phyloP scores from a whole-genome alignment of 2,113 vertebrate species.

The Calidris pygmaea region DNA sequence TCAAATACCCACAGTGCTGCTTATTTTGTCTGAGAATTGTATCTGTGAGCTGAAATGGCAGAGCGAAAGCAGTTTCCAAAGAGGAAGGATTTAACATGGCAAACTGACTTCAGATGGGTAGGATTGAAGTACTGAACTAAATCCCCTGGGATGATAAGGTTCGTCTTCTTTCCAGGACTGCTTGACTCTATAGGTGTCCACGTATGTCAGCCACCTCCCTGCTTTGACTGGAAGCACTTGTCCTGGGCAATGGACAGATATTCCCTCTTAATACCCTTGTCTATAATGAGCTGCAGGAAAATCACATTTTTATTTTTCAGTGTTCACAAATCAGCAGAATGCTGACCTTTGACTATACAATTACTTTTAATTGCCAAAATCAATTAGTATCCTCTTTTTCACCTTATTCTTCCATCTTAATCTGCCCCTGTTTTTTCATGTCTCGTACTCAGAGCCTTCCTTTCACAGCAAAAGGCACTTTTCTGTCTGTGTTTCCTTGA shows the following conservation, averaged over 20 bases:
- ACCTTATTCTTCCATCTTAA: not conserved
- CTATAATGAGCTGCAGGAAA: not conserved
- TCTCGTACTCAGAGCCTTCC: not conserved
- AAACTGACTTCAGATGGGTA: not conserved
- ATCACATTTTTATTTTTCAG: not conserved
- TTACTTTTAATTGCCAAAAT: not conserved
- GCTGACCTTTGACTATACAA: not conserved
- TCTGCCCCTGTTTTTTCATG: not conserved
- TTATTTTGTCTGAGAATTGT: not conserved
- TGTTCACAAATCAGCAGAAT: not conserved
- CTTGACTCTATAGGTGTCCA: not conserved
- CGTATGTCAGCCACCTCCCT: not conserved
- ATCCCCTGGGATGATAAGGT: not conserved
- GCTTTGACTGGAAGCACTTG: not conserved
- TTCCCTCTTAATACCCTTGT: not conserved
- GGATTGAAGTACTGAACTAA: not conserved
- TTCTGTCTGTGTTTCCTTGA: not conserved
- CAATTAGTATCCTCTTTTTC: not conserved
- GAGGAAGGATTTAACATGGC: not conserved
- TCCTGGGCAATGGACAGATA: rapidly evolving
- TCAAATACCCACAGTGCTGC: not conserved
- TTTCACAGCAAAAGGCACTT: not conserved
- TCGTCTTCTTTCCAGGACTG: not conserved
- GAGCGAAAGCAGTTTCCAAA: not conserved
- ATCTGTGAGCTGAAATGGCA: not conserved